These are phyloP conservation scores for Drosophila rhopaloa DNA, from an alignment of 1,140 invertebrate genomes.

Conservation along the genomic window DNA sequence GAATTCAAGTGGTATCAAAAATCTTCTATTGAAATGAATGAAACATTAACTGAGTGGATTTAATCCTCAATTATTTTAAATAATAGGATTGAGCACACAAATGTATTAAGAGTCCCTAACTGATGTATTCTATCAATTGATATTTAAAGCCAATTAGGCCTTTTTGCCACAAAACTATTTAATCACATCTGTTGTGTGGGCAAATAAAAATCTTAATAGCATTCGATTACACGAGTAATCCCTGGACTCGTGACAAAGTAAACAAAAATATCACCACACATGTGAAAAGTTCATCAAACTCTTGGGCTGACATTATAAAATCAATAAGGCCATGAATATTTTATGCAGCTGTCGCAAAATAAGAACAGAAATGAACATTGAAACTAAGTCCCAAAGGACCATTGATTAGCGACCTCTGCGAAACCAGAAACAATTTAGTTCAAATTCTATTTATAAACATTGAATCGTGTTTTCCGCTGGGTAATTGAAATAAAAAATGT, in stretches of 20 bases:
- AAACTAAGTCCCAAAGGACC: constrained; percentile 64
- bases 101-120: not conserved
- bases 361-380: constrained; percentile 26
- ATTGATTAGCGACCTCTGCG: constrained; percentile 62
- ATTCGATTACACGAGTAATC: constrained; percentile 57
- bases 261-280: constrained; percentile 14
- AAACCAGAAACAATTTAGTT: constrained; percentile 12
- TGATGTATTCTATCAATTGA: constrained; percentile 9
- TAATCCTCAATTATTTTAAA: not conserved
- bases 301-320: constrained; percentile 56
- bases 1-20: too few species aligned
- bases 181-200: constrained; percentile 28
- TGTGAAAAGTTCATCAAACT: constrained; percentile 66
- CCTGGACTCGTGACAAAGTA: constrained; percentile 39
- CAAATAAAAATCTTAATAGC: constrained; percentile 45
- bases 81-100: constrained; percentile 2
- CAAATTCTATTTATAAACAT: constrained; percentile 18
- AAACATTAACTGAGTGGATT: not conserved
- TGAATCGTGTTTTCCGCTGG: constrained; percentile 37
- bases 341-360: constrained; percentile 48
- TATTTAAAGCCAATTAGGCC: constrained; percentile 19
- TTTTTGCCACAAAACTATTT: constrained; percentile 22
- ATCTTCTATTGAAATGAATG: not conserved
- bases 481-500: constrained; percentile 71
- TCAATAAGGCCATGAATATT: constrained; percentile 79